These are phyloP conservation scores for Rhamphomyia laevipes DNA, from an alignment of 2,888 invertebrate species.

Conservation along the genomic window DNA sequence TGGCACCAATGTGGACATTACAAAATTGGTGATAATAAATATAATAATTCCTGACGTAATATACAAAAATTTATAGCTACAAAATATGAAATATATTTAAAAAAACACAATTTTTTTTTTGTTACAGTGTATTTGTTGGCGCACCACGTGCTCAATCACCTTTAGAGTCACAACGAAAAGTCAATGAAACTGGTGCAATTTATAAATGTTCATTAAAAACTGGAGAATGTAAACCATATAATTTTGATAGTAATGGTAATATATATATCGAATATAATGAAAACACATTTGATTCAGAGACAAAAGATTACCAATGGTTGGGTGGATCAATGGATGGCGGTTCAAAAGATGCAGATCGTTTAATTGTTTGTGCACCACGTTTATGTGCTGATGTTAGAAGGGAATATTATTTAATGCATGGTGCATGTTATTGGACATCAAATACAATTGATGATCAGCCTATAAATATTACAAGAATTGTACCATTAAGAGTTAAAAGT, in stretches of 20 bases:
- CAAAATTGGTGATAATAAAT: too few species aligned
- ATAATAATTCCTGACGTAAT: too few species aligned
- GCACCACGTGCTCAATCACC: conserved; percentile 44
- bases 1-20: too few species aligned
- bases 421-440: conserved; percentile 36
- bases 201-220: conserved; percentile 37
- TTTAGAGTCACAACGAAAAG: conserved; percentile 26
- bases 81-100: too few species aligned
- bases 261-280: conserved; percentile 22
- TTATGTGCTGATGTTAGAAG: conserved; percentile 24
- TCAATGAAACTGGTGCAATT: conserved; percentile 43
- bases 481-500: conserved; percentile 30
- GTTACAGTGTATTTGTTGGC: conserved; percentile 40
- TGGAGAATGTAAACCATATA: conserved; percentile 31
- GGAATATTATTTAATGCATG: conserved; percentile 35
- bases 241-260: conserved; percentile 35
- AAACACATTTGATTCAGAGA: conserved; percentile 30
- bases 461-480: conserved; percentile 26
- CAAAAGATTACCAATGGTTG: conserved; percentile 40
- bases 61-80: background rate
- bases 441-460: conserved; percentile 29
- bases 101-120: too few species aligned
- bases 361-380: conserved; percentile 38
- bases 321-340: conserved; percentile 42
- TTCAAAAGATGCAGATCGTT: conserved; percentile 31